phyloP scores from a whole-genome alignment of 2,113 vertebrate species.

The Mohoua ochrocephala region DNA sequence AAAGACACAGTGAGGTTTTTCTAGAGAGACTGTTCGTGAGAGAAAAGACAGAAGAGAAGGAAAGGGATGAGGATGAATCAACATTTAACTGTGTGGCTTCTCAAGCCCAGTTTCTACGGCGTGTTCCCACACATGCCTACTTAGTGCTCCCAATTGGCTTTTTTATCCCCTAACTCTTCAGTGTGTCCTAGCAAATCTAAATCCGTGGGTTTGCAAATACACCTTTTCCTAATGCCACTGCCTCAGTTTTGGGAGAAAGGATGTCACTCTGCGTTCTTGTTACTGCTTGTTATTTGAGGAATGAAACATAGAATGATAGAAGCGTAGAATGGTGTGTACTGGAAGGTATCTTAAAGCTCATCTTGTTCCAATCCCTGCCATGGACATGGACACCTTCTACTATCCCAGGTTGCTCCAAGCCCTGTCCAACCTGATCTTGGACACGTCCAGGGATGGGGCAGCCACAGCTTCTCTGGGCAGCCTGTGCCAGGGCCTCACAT shows the following conservation, averaged over 20 bases:
- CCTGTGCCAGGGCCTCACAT: neutral
- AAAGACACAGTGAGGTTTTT: neutral
- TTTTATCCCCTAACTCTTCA: neutral
- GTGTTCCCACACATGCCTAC: neutral
- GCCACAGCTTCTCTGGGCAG: neutral
- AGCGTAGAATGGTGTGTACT: neutral
- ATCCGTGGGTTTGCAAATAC: neutral
- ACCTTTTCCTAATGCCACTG: neutral
- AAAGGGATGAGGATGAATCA: neutral
- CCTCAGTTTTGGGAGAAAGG: neutral
- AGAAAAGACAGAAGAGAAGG: neutral
- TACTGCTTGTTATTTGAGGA: neutral
- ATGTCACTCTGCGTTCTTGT: neutral
- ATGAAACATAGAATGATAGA: neutral
- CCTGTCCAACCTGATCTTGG: neutral
- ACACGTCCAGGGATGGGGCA: neutral
- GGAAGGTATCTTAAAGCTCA: neutral
- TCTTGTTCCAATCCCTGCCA: neutral
- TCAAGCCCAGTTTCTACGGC: neutral
- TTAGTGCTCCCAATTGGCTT: neutral
- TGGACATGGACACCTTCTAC: neutral
- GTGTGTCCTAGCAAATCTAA: neutral
- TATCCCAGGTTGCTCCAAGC: neutral
- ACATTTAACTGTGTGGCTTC: neutral
- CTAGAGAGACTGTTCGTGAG: neutral